Percentiles rank a stretch among this genome's conserved stretches.
Conservation (phyloP, 1,140 invertebrate genomes). For the Lutraria rhynchaena region DNA sequence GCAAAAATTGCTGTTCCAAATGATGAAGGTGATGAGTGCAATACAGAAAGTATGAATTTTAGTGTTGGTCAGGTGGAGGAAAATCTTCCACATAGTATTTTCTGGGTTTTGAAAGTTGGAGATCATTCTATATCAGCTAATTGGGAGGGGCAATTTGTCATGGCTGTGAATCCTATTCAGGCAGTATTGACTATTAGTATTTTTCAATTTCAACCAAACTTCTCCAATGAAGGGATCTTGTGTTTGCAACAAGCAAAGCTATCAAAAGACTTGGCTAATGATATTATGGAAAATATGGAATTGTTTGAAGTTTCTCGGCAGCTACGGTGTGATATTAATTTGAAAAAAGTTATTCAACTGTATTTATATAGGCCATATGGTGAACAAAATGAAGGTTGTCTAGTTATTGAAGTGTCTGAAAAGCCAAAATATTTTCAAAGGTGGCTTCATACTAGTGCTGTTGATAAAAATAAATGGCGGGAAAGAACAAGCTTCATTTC, state of each 20-base stretch:
- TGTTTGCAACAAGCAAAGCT: constrained; percentile 50
- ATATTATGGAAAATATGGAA: constrained; percentile 51
- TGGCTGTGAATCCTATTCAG: constrained; percentile 42
- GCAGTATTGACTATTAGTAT: constrained; percentile 25
- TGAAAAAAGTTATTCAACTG: constrained; percentile 27
- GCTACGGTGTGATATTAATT: constrained; percentile 38
- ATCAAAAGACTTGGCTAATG: constrained; percentile 43
- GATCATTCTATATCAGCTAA: constrained; percentile 6
- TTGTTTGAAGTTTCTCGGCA: constrained; percentile 57
- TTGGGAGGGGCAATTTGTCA: constrained; percentile 58
- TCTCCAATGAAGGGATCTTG: constrained; percentile 34
- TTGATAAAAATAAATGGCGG: constrained; percentile 55
- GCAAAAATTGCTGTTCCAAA: not conserved
- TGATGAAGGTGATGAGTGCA: not conserved
- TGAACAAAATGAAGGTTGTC: constrained; percentile 30
- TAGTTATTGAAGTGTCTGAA: constrained; percentile 17
- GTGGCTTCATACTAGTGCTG: constrained; percentile 59
- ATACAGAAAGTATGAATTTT: constrained; percentile 5
- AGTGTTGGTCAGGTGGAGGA: constrained; percentile 47
- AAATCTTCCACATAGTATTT: constrained; percentile 52
- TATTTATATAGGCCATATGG: constrained; percentile 36
- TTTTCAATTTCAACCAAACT: constrained; percentile 49
- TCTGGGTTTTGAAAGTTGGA: constrained; percentile 40
- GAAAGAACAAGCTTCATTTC: constrained; percentile 28
- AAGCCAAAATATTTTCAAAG: constrained; percentile 41